phyloP scores from a whole-genome alignment of 2,797 vertebrate species.

The Tapera naevia region DNA sequence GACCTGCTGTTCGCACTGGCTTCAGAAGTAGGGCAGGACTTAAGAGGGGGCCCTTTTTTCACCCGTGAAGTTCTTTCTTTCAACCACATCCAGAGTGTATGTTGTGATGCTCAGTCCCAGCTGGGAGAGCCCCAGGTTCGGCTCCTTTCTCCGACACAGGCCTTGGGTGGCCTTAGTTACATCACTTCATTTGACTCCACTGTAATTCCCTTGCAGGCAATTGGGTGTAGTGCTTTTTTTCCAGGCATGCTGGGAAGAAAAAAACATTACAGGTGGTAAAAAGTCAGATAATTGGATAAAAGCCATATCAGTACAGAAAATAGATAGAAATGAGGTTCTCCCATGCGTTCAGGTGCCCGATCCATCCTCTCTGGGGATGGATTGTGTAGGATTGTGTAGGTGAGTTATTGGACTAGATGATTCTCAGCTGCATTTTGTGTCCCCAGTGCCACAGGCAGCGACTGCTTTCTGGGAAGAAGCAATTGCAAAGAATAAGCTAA shows the following conservation, averaged over 20 bases:
- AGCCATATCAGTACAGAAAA: not conserved
- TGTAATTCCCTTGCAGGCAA: not conserved
- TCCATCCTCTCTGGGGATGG: not conserved
- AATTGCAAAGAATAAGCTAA: not conserved
- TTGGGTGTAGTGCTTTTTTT: not conserved
- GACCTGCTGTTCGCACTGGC: not conserved
- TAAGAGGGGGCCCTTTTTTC: not conserved
- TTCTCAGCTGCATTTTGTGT: not conserved
- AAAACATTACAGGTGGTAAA: not conserved
- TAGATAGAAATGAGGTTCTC: not conserved
- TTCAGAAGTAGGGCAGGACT: not conserved
- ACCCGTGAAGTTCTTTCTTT: not conserved
- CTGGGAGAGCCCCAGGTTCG: not conserved
- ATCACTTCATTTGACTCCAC: not conserved
- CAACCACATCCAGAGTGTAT: not conserved
- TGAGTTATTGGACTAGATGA: constrained; percentile 2
- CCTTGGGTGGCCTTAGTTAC: not conserved
- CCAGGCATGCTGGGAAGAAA: not conserved
- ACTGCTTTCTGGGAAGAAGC: not conserved
- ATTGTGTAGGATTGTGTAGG: not conserved
- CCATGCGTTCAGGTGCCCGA: not conserved
- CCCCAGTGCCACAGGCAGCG: not conserved
- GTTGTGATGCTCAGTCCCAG: not conserved
- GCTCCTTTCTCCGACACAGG: not conserved
- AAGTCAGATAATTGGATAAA: constrained; percentile 22